Percentiles rank a stretch among this genome's conserved stretches.
These are phyloP conservation scores for Ifrita kowaldi DNA, from an alignment of 2,113 vertebrate species.

Conservation along the genomic window DNA sequence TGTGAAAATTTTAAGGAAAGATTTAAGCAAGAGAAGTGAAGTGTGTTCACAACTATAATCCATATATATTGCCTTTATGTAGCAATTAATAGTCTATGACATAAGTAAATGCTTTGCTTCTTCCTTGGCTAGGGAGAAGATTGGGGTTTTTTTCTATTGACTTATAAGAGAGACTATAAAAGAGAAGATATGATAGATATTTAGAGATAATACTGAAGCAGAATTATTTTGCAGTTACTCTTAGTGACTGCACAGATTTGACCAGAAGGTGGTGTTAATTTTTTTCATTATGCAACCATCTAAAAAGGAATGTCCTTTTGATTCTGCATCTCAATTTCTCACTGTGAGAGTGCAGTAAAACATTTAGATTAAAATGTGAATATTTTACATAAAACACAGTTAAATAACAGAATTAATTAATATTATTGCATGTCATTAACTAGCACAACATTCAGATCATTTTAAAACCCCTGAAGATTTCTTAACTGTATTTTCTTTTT, in stretches of 20 bases:
- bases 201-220: background rate
- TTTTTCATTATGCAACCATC: background rate
- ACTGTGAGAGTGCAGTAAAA: conserved; percentile 4
- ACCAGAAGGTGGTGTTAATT: background rate
- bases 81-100: background rate
- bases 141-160: background rate
- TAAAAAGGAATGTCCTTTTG: background rate
- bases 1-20: background rate
- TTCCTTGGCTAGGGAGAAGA: background rate
- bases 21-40: background rate
- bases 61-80: background rate
- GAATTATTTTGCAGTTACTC: background rate
- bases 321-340: background rate
- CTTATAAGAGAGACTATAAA: background rate
- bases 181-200: background rate
- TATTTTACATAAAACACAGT: conserved; percentile 6
- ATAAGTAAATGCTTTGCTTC: background rate
- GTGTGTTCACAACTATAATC: background rate
- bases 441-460: conserved; percentile 56
- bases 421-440: conserved; percentile 38
- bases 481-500: conserved; percentile 67
- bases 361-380: background rate
- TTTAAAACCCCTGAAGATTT: conserved; percentile 64
- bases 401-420: conserved; percentile 61
- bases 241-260: background rate